Conservation (phyloP, 1,140 invertebrate genomes). For the Diachasma alloeum region DNA sequence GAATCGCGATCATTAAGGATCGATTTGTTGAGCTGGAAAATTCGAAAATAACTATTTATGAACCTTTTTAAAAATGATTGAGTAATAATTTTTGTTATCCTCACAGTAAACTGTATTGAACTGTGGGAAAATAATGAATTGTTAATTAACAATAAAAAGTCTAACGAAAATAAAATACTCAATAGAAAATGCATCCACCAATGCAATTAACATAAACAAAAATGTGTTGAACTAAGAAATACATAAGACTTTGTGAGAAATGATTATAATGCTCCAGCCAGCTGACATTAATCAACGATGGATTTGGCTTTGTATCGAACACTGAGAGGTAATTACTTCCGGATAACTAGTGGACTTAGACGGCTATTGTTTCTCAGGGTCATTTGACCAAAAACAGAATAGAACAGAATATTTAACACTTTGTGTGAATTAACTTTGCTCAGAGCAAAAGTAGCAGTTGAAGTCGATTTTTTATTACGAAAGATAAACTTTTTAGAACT, state of each 20-base stretch:
- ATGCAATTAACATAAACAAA: neutral
- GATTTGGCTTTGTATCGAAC: neutral
- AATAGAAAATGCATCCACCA: neutral
- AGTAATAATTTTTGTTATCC: no score
- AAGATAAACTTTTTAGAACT: neutral
- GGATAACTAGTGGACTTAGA: neutral
- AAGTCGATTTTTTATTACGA: neutral
- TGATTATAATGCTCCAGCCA: neutral
- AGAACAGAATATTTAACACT: neutral
- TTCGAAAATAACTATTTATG: no score
- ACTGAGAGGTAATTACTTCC: neutral
- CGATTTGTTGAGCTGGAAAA: no score
- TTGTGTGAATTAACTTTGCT: neutral
- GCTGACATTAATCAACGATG: neutral
- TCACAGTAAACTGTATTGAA: no score
- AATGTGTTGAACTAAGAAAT: neutral
- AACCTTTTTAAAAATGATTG: no score
- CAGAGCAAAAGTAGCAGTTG: neutral
- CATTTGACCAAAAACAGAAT: neutral
- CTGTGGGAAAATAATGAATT: neutral
- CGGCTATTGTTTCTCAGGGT: neutral
- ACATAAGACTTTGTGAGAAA: neutral
- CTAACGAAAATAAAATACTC: neutral
- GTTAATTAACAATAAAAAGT: neutral
- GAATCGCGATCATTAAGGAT: no score